Evolutionary conservation across 2,797 vertebrate genomes (phyloP).

Genomic region (Cynopterus sphinx): DNA sequence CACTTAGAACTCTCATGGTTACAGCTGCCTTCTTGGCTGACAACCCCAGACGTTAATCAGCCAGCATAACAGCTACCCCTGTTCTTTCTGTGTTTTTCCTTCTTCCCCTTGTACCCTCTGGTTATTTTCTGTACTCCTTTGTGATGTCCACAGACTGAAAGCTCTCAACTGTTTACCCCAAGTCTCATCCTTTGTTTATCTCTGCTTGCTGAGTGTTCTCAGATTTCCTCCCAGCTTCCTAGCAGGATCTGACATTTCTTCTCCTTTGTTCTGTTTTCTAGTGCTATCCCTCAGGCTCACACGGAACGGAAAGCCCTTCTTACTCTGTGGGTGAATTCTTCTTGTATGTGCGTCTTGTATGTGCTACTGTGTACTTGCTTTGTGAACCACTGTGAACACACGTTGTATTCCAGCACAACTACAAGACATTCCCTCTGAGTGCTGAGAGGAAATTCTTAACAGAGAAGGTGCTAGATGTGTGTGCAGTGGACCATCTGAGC

Average conservation of each 20-base stretch:
- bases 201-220: background rate
- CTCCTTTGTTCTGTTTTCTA: background rate
- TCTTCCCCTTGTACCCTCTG: slow-evolving; percentile 1
- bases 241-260: background rate
- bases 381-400: background rate
- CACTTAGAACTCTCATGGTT: background rate
- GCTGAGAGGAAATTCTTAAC: background rate
- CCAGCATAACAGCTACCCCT: background rate
- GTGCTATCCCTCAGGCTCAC: background rate
- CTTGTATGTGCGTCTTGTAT: background rate
- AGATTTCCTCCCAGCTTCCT: background rate
- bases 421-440: background rate
- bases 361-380: background rate
- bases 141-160: background rate
- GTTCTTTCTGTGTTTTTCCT: background rate
- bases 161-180: background rate
- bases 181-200: slow-evolving; percentile 15
- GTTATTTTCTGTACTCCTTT: slow-evolving; percentile 33
- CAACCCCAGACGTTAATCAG: slow-evolving; percentile 70
- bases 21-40: slow-evolving; percentile 36
- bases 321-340: background rate
- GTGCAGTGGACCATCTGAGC: background rate
- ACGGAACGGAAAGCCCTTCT: background rate
- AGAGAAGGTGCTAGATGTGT: background rate
- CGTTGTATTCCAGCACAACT: background rate